Percentiles rank a stretch among this genome's conserved stretches.
Evolutionary conservation across 2,888 invertebrate genomes (phyloP).

Genomic region (Euspilapteryx auroguttella): DNA sequence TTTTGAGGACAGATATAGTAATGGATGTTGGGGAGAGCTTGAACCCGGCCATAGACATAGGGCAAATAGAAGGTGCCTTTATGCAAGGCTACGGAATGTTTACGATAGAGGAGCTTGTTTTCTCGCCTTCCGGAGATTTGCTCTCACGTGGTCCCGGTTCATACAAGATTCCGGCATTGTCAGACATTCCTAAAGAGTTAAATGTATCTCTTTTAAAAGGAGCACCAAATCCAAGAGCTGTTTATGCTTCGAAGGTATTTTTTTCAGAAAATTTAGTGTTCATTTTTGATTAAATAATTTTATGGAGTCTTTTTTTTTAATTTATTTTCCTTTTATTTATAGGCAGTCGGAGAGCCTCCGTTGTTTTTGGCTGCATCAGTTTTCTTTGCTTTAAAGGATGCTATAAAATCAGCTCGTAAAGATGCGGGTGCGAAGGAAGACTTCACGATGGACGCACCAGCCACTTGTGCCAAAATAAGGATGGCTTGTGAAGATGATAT

Average conservation of each 20-base stretch:
- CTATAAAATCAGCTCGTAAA: constrained; percentile 74
- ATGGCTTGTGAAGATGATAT: constrained; percentile 87
- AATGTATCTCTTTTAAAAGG: constrained; percentile 83
- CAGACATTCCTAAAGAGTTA: constrained; percentile 80
- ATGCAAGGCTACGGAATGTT: constrained; percentile 85
- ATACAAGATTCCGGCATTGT: constrained; percentile 84
- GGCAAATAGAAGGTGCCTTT: constrained; percentile 89
- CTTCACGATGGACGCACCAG: constrained; percentile 78
- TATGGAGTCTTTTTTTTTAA: constrained; percentile 4
- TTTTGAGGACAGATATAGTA: constrained; percentile 80
- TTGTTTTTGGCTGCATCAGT: constrained; percentile 83
- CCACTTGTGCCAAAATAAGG: constrained; percentile 84
- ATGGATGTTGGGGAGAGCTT: constrained; percentile 89
- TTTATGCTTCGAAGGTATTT: constrained; percentile 84
- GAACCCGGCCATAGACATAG: constrained; percentile 89
- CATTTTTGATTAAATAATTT: constrained; percentile 2
- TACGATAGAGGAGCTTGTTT: constrained; percentile 79
- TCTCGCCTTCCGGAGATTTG: constrained; percentile 71
- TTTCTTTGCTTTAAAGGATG: constrained; percentile 88
- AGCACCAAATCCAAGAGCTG: constrained; percentile 77
- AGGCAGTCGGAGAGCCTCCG: constrained; percentile 96
- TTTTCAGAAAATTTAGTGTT: constrained; percentile 2
- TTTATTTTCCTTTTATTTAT: no score
- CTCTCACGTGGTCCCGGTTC: constrained; percentile 79
- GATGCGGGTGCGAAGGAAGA: constrained; percentile 63